phyloP scores from a whole-genome alignment of 2,797 vertebrate genomes.

The Kryptolebias ocellatus region DNA sequence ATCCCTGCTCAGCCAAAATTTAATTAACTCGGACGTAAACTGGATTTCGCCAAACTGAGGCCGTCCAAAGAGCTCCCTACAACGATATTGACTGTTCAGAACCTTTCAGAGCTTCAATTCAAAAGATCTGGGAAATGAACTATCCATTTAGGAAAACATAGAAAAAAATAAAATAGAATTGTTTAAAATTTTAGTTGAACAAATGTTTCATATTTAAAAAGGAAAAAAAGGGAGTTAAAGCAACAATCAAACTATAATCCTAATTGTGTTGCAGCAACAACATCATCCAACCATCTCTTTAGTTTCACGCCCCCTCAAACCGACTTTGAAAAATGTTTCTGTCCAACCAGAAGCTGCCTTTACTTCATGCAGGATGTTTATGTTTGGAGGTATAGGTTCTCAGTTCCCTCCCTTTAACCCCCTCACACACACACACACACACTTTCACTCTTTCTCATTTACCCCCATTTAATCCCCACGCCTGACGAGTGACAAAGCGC shows the following conservation, averaged over 20 bases:
- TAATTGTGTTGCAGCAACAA: conserved; percentile 28
- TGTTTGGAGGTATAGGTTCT: conserved; percentile 75
- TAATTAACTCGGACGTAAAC: too few species aligned
- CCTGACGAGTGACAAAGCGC: conserved; percentile 63
- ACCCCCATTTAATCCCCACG: conserved; percentile 61
- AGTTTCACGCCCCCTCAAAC: conserved; percentile 55
- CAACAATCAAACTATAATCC: conserved; percentile 19
- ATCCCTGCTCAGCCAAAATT: too few species aligned
- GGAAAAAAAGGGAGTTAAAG: conserved; percentile 21
- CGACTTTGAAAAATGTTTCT: conserved; percentile 73
- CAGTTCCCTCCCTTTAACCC: conserved; percentile 71
- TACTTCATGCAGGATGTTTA: conserved; percentile 73
- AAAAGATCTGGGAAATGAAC: too few species aligned
- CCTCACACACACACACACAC: conserved; percentile 45
- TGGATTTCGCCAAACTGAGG: too few species aligned
- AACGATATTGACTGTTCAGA: too few species aligned
- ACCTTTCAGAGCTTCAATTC: too few species aligned
- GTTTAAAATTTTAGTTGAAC: too few species aligned
- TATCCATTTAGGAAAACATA: too few species aligned
- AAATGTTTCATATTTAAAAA: neutral
- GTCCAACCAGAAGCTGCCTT: conserved; percentile 80
- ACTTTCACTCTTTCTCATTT: conserved; percentile 70
- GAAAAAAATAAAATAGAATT: too few species aligned
- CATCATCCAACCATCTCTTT: conserved; percentile 16
- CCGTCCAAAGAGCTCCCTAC: too few species aligned